phyloP scores from a whole-genome alignment of 2,113 vertebrate genomes.

The Sinosuthora webbiana region DNA sequence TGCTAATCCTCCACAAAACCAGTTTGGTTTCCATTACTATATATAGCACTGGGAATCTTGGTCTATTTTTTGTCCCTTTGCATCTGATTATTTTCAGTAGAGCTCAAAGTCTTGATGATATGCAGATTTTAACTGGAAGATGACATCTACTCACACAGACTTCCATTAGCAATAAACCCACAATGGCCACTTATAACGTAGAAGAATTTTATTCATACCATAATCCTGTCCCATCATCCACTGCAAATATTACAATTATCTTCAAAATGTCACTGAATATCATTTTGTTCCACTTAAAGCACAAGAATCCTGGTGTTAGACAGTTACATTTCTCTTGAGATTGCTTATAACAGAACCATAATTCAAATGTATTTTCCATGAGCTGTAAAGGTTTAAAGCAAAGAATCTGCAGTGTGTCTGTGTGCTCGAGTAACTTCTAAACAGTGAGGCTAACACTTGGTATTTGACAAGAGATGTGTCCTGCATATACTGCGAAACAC shows the following conservation, averaged over 20 bases:
- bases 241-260: slow-evolving; percentile 38
- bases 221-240: slow-evolving; percentile 22
- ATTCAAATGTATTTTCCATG: slow-evolving; percentile 1
- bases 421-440: neutral
- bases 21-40: slow-evolving; percentile 35
- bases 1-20: slow-evolving; percentile 21
- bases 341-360: slow-evolving; percentile 20
- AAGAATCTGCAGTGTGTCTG: neutral
- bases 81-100: slow-evolving; percentile 38
- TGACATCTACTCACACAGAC: neutral
- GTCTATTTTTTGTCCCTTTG: slow-evolving; percentile 43
- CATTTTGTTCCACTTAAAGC: slow-evolving; percentile 26
- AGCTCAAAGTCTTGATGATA: slow-evolving; percentile 16
- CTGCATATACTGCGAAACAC: neutral
- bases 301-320: slow-evolving; percentile 1
- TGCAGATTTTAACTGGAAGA: slow-evolving; percentile 22
- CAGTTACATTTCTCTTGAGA: neutral
- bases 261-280: slow-evolving; percentile 28
- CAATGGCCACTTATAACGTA: neutral
- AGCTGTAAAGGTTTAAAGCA: slow-evolving; percentile 30
- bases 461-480: neutral
- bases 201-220: slow-evolving; percentile 58
- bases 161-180: slow-evolving; percentile 20
- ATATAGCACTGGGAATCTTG: neutral
- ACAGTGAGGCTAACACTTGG: neutral